These are phyloP conservation scores for Hesperia comma DNA, from an alignment of 2,888 invertebrate genomes.

Conservation along the genomic window DNA sequence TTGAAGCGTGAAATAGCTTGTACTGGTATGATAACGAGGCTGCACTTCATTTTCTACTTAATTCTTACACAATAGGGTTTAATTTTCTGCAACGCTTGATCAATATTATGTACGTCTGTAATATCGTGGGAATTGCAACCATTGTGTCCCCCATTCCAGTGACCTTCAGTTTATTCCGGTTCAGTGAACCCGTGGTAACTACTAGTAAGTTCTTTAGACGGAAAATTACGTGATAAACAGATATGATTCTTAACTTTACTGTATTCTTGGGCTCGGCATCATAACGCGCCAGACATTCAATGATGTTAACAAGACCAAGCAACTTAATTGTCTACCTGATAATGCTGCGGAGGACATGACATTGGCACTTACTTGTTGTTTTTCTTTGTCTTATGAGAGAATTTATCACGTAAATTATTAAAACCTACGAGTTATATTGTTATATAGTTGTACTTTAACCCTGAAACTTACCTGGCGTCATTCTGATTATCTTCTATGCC, in stretches of 20 bases:
- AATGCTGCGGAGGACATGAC: not conserved
- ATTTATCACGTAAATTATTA: too few species aligned
- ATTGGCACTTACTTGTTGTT: too few species aligned
- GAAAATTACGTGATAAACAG: slow-evolving; percentile 24
- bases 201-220: slow-evolving; percentile 34
- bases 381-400: too few species aligned
- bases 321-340: not conserved
- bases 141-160: slow-evolving; percentile 67
- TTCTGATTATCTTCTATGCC: too few species aligned
- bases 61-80: slow-evolving; percentile 5
- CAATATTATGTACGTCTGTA: slow-evolving; percentile 47
- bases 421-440: too few species aligned
- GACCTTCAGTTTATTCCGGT: slow-evolving; percentile 65
- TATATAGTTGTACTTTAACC: too few species aligned
- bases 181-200: slow-evolving; percentile 57
- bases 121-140: slow-evolving; percentile 65
- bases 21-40: not conserved
- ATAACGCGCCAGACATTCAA: slow-evolving; percentile 3
- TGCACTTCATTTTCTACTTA: not conserved
- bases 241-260: slow-evolving; percentile 23
- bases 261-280: slow-evolving; percentile 10
- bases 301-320: not conserved
- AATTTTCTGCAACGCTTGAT: not conserved
- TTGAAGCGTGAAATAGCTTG: slow-evolving; percentile 32
- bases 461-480: too few species aligned